Percentiles rank a stretch among this genome's conserved stretches.
These are phyloP conservation scores for Gouania willdenowi DNA, from an alignment of 2,797 vertebrate genomes.

Conservation along the genomic window DNA sequence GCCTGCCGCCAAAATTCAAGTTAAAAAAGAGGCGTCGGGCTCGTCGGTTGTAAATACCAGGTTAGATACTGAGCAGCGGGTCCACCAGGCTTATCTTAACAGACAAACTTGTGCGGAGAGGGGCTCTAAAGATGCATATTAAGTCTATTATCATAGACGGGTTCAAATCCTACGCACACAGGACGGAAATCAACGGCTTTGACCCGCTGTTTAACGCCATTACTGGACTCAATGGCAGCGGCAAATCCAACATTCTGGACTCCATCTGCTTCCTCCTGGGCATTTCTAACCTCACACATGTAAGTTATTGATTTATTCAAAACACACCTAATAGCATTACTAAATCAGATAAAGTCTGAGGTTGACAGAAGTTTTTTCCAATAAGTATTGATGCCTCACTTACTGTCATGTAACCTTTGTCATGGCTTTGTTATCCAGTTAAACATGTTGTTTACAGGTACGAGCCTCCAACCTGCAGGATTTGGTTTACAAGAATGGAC, in stretches of 20 bases:
- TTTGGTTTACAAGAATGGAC: conserved; percentile 93
- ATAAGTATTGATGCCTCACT: too few species aligned
- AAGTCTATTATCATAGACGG: conserved; percentile 91
- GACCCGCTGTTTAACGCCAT: conserved; percentile 95
- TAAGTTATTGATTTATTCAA: conserved; percentile 65
- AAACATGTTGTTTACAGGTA: conserved; percentile 71
- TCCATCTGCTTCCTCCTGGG: conserved; percentile 95
- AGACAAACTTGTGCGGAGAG: not conserved
- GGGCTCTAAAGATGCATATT: conserved; percentile 81
- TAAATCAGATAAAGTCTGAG: too few species aligned
- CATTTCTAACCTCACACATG: conserved; percentile 87
- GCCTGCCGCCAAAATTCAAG: conserved; percentile 79
- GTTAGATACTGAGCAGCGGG: conserved; percentile 15
- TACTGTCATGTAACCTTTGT: too few species aligned
- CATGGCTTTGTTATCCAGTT: not conserved
- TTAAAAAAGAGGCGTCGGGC: conserved; percentile 7
- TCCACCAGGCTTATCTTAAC: not conserved
- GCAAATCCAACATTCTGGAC: conserved; percentile 95
- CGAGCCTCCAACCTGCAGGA: conserved; percentile 91
- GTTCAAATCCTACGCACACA: conserved; percentile 95
- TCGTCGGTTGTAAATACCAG: conserved; percentile 29
- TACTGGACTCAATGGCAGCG: conserved; percentile 95
- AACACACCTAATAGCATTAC: too few species aligned
- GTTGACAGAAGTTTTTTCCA: too few species aligned
- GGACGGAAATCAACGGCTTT: conserved; percentile 87